These are phyloP conservation scores for Phrixothrix hirtus DNA, from an alignment of 2,888 invertebrate genomes.

Conservation along the genomic window DNA sequence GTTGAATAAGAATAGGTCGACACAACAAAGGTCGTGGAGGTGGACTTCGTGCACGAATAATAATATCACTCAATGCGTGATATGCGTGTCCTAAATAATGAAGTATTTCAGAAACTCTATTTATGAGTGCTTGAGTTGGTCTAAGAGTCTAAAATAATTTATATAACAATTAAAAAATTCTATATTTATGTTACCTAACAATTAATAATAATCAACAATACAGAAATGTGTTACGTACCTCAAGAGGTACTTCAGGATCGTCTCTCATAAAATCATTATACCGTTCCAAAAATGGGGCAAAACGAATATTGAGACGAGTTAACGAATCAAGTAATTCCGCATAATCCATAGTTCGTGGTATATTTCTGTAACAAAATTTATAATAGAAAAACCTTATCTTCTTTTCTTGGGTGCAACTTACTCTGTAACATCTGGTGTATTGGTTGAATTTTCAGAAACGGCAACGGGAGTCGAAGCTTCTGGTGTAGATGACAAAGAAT, in stretches of 20 bases:
- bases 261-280: constrained; percentile 65
- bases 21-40: constrained; percentile 73
- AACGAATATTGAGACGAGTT: constrained; percentile 60
- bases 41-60: constrained; percentile 68
- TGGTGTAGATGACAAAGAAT: constrained; percentile 44
- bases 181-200: no score
- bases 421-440: no score
- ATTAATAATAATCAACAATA: no score
- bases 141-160: constrained; percentile 56
- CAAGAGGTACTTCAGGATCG: no score
- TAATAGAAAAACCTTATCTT: no score
- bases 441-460: no score
- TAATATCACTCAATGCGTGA: constrained; percentile 87
- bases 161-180: not conserved
- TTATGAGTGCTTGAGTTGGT: constrained; percentile 68
- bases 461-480: constrained; percentile 43
- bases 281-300: constrained; percentile 68
- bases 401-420: no score
- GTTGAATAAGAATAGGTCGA: constrained; percentile 73
- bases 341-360: constrained; percentile 59
- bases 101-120: constrained; percentile 76
- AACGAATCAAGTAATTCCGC: constrained; percentile 62
- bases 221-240: no score
- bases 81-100: constrained; percentile 88
- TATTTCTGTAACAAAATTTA: no score